Evolutionary conservation across 2,888 invertebrate species (phyloP).

Genomic region (Leistus spinibarbis): DNA sequence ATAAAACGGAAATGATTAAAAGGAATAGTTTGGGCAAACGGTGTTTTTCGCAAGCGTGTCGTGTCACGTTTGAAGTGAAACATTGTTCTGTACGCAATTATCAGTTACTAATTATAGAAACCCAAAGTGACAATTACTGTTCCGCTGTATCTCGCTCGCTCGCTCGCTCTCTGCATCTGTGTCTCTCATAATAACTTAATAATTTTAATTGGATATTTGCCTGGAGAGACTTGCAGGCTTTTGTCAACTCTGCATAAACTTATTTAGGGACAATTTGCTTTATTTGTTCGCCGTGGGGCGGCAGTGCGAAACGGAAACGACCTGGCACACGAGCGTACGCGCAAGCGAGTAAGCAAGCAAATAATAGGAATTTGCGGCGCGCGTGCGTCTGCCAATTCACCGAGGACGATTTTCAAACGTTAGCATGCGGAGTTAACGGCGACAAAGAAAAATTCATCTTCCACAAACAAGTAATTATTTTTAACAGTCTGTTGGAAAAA

Average conservation of each 20-base stretch:
- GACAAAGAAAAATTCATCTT: constrained; percentile 35
- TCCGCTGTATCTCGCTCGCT: constrained; percentile 39
- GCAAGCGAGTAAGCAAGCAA: not conserved
- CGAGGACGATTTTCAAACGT: constrained; percentile 4
- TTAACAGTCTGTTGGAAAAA: constrained; percentile 49
- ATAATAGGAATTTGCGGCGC: not conserved
- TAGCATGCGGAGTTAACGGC: not conserved
- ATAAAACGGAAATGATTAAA: not conserved
- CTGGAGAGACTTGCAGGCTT: constrained; percentile 48
- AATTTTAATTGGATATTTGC: constrained; percentile 56
- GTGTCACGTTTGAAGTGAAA: constrained; percentile 34
- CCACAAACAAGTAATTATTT: constrained; percentile 43
- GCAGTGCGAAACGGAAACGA: not conserved
- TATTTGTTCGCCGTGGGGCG: constrained; percentile 43
- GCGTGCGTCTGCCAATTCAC: not conserved
- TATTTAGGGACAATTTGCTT: constrained; percentile 47
- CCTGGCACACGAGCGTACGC: not conserved
- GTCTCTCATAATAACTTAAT: constrained; percentile 48
- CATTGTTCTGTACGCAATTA: constrained; percentile 46
- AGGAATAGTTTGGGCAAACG: not conserved
- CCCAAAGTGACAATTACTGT: constrained; percentile 57
- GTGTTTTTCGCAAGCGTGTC: not conserved
- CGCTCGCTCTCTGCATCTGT: constrained; percentile 34
- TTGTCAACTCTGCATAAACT: constrained; percentile 47
- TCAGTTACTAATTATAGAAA: constrained; percentile 55